These are phyloP conservation scores for Mactra quadrangularis DNA, from an alignment of 1,140 invertebrate genomes.

Conservation along the genomic window DNA sequence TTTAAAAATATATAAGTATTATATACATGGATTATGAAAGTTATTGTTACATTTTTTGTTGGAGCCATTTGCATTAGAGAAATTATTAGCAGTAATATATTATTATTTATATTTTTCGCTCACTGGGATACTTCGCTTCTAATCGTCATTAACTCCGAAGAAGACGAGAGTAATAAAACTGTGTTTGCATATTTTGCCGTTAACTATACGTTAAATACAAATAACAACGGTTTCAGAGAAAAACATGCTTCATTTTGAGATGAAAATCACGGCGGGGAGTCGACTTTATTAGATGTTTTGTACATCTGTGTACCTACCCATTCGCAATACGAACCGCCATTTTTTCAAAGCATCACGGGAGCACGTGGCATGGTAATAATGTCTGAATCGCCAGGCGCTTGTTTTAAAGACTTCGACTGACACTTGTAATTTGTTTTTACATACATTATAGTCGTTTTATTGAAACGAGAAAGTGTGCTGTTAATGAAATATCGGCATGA, in stretches of 20 bases:
- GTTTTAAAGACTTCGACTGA: conserved; percentile 42
- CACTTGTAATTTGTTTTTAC: conserved; percentile 56
- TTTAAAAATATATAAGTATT: no score
- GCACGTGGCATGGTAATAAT: conserved; percentile 56
- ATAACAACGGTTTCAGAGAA: conserved; percentile 13
- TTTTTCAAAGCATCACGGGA: conserved; percentile 31
- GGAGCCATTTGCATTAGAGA: conserved; percentile 36
- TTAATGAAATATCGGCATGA: conserved; percentile 46
- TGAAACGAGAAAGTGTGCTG: conserved; percentile 49
- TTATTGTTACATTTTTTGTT: conserved; percentile 7
- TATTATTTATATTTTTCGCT: conserved; percentile 26
- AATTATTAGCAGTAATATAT: conserved; percentile 21
- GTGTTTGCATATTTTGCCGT: conserved; percentile 13
- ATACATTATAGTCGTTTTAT: conserved; percentile 54
- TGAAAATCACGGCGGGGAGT: conserved; percentile 33
- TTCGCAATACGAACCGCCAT: conserved; percentile 59
- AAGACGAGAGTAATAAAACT: background rate
- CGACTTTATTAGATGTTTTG: conserved; percentile 49
- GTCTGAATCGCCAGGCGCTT: conserved; percentile 59
- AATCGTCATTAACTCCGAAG: conserved; percentile 8
- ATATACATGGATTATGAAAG: no score
- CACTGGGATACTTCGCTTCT: background rate
- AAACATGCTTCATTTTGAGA: conserved; percentile 48
- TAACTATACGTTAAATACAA: conserved; percentile 35
- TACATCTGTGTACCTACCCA: conserved; percentile 37